These are phyloP conservation scores for Harpegnathos saltator DNA, from an alignment of 1,140 invertebrate genomes.

Conservation along the genomic window DNA sequence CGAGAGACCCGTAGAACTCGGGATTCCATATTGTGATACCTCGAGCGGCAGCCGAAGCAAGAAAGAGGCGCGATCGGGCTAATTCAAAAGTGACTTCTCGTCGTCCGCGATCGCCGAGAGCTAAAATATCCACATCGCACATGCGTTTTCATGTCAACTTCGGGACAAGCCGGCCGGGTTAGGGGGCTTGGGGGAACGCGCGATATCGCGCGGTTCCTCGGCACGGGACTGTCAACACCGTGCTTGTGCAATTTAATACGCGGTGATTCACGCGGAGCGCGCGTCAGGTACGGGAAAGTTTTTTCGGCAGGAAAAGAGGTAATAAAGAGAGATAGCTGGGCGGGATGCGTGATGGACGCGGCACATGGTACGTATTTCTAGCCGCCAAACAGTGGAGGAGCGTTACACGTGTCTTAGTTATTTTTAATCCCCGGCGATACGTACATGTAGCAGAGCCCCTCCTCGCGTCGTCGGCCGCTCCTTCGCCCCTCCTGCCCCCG, in stretches of 20 bases:
- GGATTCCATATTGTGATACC: too few relatives aligned
- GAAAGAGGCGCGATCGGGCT: too few relatives aligned
- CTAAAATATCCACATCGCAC: too few relatives aligned
- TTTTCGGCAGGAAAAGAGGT: background rate
- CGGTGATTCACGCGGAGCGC: constrained; percentile 32
- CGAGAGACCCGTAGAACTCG: too few relatives aligned
- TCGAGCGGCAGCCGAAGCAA: too few relatives aligned
- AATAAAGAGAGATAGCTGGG: background rate
- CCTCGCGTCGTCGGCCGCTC: background rate
- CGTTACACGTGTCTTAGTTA: constrained; percentile 47
- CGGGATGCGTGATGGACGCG: constrained; percentile 11
- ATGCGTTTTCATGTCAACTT: background rate
- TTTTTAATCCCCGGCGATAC: constrained; percentile 43
- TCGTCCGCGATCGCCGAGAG: too few relatives aligned
- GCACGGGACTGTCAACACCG: constrained; percentile 4
- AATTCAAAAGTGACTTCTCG: too few relatives aligned
- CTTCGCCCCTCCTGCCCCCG: background rate
- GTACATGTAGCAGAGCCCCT: constrained; percentile 22
- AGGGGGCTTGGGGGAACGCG: too few relatives aligned
- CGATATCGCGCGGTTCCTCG: too few relatives aligned
- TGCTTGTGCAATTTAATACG: constrained; percentile 34
- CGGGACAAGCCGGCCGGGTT: too few relatives aligned
- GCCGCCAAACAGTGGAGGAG: constrained; percentile 47
- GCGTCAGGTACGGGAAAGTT: constrained; percentile 27
- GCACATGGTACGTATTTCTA: constrained; percentile 36